Evolutionary conservation across 2,888 invertebrate genomes (phyloP), one percentile per base, ranked within the genome.

Genomic region (Tachina grossa): DNA sequence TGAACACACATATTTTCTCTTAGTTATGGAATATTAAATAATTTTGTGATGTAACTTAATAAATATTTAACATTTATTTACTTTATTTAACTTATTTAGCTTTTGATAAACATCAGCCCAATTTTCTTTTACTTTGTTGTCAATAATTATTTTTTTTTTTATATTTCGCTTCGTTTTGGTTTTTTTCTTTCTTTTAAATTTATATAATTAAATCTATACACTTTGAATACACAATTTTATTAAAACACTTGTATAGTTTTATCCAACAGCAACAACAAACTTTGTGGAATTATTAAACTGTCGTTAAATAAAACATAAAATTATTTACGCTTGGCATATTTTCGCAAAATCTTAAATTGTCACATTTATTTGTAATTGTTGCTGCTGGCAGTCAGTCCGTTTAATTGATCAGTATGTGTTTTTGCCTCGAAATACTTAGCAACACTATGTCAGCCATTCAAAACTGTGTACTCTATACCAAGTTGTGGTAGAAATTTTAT

Each of bases 351-450:
- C 51, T 71, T 63, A 57, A 65, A 55, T 49, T 69, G 75, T 76
- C 81, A 68, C 81, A 69, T 76, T 80, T 51, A 47, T 63, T 77
- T 51, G 31, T 22, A 57, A 19, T 69, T 75, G 71, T 69, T 66
- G 41, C 81, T 31, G 55, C 83, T 85, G 61, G 72, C n/a, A 85
- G 83, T 0, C 77, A 85, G 83, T 80, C 82, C 84, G 86, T 84
- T 86, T 77, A 87, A 80, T 88, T 88, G 88, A 90, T 89, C 90
- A 88, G 89, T 88, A 88, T 89, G 89, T 90, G 88, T 89, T 88
- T 81, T 81, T 89, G 89, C 88, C 88, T 89, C 90, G 88, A 91
- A 89, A 90, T 89, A 89, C 88, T 90, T 89, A 90, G 90, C 90
- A 91, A 90, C 89, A 90, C 89, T 90, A 88, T 89, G 88, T 89